A percentile compares a stretch with the other conserved stretches of the same genome.
phyloP scores from a whole-genome alignment of 2,113 vertebrate genomes.

The Heliornis fulica region DNA sequence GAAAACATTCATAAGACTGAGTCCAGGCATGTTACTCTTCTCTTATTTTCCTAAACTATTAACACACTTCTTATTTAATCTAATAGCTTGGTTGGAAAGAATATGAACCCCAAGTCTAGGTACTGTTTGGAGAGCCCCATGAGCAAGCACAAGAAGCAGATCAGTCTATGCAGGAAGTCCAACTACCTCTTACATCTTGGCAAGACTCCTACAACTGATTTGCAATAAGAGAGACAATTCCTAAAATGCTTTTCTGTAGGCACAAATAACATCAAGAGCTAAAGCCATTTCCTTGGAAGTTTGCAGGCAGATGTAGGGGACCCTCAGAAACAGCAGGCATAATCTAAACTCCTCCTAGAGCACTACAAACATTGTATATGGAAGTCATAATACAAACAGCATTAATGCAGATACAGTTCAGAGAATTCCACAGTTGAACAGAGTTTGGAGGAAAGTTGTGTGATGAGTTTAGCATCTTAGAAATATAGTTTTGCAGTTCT shows the following conservation, averaged over 20 bases:
- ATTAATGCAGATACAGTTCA: background rate
- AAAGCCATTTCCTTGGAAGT: background rate
- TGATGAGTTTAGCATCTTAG: background rate
- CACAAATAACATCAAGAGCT: background rate
- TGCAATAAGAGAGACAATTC: background rate
- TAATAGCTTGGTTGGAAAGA: background rate
- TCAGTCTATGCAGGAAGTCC: background rate
- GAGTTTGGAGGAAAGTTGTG: background rate
- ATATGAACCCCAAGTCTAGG: background rate
- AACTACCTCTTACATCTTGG: background rate
- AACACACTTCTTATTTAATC: background rate
- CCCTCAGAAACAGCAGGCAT: background rate
- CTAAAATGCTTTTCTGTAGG: background rate
- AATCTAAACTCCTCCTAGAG: background rate
- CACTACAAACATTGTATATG: background rate
- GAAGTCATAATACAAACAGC: background rate
- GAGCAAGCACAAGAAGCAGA: background rate
- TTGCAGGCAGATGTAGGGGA: background rate
- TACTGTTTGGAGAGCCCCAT: background rate
- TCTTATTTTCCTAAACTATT: background rate
- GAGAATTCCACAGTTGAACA: background rate
- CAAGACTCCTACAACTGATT: background rate
- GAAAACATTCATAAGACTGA: background rate
- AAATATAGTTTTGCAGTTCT: background rate
- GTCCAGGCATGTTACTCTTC: background rate